Conservation (phyloP, 2,888 invertebrate genomes). For the Hyppa rectilinea region DNA sequence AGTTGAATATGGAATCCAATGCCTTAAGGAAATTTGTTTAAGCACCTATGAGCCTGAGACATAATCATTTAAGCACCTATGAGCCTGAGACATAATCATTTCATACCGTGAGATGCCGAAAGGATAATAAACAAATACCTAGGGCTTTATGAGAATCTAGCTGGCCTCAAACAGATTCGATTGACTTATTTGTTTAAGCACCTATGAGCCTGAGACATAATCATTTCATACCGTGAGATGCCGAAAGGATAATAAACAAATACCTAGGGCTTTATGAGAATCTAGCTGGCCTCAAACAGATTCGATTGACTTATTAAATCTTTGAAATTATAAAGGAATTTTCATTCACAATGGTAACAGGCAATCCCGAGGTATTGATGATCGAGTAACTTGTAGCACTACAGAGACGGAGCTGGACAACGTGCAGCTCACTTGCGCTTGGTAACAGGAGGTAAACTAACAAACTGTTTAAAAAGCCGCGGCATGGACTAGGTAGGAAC, state of each 20-base stretch:
- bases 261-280: neutral
- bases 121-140: neutral
- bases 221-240: neutral
- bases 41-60: too few species aligned
- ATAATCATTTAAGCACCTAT: neutral
- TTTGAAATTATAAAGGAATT: neutral
- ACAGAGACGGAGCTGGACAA: neutral
- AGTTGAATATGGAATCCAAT: neutral
- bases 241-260: neutral
- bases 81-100: neutral
- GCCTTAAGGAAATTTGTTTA: too few species aligned
- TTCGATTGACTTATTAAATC: too few species aligned
- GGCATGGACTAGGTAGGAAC: too few species aligned
- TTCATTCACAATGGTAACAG: neutral
- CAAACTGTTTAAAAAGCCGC: too few species aligned
- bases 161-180: neutral
- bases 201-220: too few species aligned
- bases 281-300: neutral
- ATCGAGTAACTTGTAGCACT: neutral
- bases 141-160: neutral
- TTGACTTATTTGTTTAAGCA: too few species aligned
- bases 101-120: neutral
- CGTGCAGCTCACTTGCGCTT: neutral
- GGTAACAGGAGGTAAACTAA: too few species aligned
- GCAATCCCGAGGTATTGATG: neutral